Evolutionary conservation across 2,888 invertebrate genomes (phyloP).

Genomic region (Priocnemis perturbator): DNA sequence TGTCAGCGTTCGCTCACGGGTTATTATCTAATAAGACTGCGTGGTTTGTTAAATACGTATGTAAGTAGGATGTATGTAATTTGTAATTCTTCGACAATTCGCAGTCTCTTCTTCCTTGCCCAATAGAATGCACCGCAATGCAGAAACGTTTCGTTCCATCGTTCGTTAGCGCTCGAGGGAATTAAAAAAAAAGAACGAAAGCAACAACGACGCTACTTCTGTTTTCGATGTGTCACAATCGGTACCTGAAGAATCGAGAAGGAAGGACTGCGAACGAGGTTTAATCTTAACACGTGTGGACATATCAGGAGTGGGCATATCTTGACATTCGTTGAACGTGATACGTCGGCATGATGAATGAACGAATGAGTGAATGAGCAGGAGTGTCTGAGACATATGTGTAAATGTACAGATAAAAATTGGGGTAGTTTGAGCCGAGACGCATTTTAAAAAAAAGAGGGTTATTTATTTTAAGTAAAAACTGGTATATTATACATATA

Average conservation of each 20-base stretch:
- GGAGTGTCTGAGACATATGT: not conserved
- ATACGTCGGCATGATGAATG: constrained; percentile 13
- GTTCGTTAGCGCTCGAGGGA: constrained; percentile 1
- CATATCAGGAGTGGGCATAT: constrained; percentile 71
- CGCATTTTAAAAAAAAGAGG: constrained; percentile 56
- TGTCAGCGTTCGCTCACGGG: constrained; percentile 61
- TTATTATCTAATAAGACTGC: constrained; percentile 71
- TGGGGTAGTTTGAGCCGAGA: constrained; percentile 37
- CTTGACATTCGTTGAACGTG: constrained; percentile 51
- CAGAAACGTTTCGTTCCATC: constrained; percentile 23
- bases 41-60: constrained; percentile 68
- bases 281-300: constrained; percentile 55
- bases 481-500: constrained; percentile 51
- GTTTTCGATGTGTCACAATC: constrained; percentile 59
- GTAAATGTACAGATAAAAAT: constrained; percentile 19
- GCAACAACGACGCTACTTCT: constrained; percentile 32
- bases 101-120: constrained; percentile 60
- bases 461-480: constrained; percentile 69
- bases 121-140: constrained; percentile 42
- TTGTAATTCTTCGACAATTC: constrained; percentile 49
- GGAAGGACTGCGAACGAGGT: constrained; percentile 59
- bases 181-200: too few relatives aligned
- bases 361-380: constrained; percentile 4
- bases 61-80: constrained; percentile 50
- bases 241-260: constrained; percentile 67